These are phyloP conservation scores for Chinchilla lanigera DNA, from an alignment of 2,113 vertebrate species.

Conservation along the genomic window DNA sequence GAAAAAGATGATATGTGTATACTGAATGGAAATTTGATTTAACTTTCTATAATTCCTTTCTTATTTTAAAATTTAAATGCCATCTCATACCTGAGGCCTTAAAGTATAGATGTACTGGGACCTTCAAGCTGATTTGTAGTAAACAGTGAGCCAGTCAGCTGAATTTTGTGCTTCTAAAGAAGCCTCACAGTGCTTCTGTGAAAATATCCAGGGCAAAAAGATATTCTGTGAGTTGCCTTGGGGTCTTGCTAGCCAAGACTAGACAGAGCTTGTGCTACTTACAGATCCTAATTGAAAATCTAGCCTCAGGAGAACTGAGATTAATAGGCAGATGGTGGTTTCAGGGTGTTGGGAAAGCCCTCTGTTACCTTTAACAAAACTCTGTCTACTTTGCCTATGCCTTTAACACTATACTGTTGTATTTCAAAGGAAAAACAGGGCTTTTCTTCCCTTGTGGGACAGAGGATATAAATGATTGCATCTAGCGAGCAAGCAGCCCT, in stretches of 20 bases:
- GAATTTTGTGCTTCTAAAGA: not conserved
- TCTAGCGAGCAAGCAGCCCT: not conserved
- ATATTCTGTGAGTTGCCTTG: not conserved
- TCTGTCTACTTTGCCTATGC: not conserved
- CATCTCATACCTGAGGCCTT: not conserved
- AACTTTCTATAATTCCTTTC: not conserved
- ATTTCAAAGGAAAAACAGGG: not conserved
- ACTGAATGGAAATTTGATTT: not conserved
- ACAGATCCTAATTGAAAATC: not conserved
- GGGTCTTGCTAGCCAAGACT: not conserved
- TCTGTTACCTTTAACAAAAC: not conserved
- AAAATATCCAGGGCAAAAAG: not conserved
- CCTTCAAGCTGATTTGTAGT: not conserved
- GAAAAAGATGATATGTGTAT: not conserved
- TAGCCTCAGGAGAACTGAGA: not conserved
- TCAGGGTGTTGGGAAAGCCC: not conserved
- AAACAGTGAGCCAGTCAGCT: not conserved
- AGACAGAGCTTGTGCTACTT: not conserved
- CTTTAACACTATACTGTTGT: not conserved
- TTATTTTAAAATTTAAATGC: conserved; percentile 8
- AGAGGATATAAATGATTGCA: not conserved
- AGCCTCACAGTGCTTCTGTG: not conserved
- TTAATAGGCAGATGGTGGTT: not conserved
- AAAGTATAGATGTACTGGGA: not conserved
- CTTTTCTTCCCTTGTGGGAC: not conserved